Conservation (phyloP, 2,888 invertebrate genomes). For the Tachina fera region DNA sequence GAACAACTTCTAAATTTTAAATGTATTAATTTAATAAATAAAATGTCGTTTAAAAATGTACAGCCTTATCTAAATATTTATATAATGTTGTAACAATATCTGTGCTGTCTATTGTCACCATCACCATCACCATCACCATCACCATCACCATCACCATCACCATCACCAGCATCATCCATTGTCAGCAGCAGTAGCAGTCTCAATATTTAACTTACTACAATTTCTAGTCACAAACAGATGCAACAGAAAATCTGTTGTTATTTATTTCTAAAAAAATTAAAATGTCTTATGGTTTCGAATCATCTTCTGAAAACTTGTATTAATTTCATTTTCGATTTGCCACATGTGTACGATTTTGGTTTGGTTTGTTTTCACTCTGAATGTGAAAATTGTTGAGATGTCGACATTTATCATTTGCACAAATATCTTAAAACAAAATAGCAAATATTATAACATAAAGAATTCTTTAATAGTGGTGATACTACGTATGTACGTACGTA, state of each 20-base stretch:
- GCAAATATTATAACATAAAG: slow-evolving; percentile 40
- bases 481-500: not conserved
- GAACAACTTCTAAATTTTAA: too few species aligned
- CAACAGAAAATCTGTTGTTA: slow-evolving; percentile 23
- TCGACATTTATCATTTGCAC: slow-evolving; percentile 80
- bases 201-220: slow-evolving; percentile 19
- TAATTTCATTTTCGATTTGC: slow-evolving; percentile 80
- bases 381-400: slow-evolving; percentile 77
- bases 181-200: not conserved
- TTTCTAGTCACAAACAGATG: slow-evolving; percentile 52
- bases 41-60: too few species aligned
- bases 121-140: slow-evolving; percentile 45
- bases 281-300: slow-evolving; percentile 34
- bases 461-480: slow-evolving; percentile 2
- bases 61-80: slow-evolving; percentile 17
- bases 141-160: slow-evolving; percentile 46
- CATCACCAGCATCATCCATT: slow-evolving; percentile 36
- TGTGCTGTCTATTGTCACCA: slow-evolving; percentile 51
- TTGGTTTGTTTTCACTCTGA: slow-evolving; percentile 14
- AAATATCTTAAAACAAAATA: slow-evolving; percentile 50
- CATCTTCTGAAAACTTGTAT: slow-evolving; percentile 69
- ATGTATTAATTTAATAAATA: too few species aligned
- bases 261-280: not conserved
- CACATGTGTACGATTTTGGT: slow-evolving; percentile 73
- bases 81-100: slow-evolving; percentile 47